Evolutionary conservation across 2,888 invertebrate species (phyloP), one percentile per base, ranked within the genome.

Genomic region (Cheilosia impressa): DNA sequence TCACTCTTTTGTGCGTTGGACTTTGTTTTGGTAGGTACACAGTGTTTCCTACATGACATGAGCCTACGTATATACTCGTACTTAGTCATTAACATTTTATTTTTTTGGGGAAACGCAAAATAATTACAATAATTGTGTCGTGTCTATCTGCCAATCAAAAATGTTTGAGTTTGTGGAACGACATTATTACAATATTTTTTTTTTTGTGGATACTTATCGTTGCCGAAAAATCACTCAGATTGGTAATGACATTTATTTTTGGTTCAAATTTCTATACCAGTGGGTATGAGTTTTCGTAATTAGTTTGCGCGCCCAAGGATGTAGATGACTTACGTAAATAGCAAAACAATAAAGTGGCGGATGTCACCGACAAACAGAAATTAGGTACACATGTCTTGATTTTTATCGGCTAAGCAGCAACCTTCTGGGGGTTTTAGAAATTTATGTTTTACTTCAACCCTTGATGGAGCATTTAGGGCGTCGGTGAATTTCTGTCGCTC

Each of bases 121-220:
- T 80, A 84, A 84, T 84, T 84, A 84, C 71, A 75, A 75, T 80
- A 84, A 84, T 84, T 84, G 47, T 80, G 75, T 66, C 71, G 76
- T 75, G 47, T 76, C 63, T 79, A 80, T 79, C 79, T 65, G 69
- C 38, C 60, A 80, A 84, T 84, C 80, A 84, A 84, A 80, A 75
- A 43, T 75, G 75, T 52, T 76, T 58, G 80, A 68, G 43, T 60
- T 71, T 66, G 60, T 84, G 79, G 79, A 84, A 84, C 84, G 65
- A 75, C 52, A 69, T 76, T 66, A 55, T 63, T 63, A 57, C n/a
- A 19, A 22, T 47, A 1, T 1, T 43, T 13, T 13, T 68, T 47
- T 66, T 43, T 24, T 68, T 0, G n/a, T 50, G 5, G 31, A 50
- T 41, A 69, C 57, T 63, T 60, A 68, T 71, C 78, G 50, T 78